A percentile compares a stretch with the other conserved stretches of the same genome.
Evolutionary conservation across 2,113 vertebrate genomes (phyloP).

Genomic region (Oncorhynchus kisutch): DNA sequence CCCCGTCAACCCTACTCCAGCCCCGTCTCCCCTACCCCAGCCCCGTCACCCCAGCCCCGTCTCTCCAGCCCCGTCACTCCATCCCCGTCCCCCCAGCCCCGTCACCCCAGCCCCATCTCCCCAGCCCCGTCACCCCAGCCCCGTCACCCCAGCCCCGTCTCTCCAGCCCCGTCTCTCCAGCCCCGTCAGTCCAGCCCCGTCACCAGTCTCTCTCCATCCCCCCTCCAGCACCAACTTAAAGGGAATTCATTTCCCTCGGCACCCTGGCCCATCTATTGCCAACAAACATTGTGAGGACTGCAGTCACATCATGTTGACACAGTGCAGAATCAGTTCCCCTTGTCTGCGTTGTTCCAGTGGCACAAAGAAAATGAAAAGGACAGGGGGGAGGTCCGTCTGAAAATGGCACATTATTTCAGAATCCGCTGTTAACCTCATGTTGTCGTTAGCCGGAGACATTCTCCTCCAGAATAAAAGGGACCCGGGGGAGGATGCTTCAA

Average conservation of each 20-base stretch:
- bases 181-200: conserved; percentile 26
- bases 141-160: not conserved
- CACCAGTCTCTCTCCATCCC: not conserved
- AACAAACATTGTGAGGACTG: conserved; percentile 64
- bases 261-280: conserved; percentile 61
- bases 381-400: conserved; percentile 51
- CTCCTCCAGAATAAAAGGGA: conserved; percentile 39
- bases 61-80: conserved; percentile 22
- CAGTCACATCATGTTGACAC: conserved; percentile 73
- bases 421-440: conserved; percentile 67
- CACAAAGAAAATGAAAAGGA: conserved; percentile 47
- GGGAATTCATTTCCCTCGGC: conserved; percentile 74
- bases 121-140: not conserved
- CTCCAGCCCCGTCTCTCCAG: conserved; percentile 11
- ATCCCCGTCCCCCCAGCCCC: not conserved
- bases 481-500: conserved; percentile 45
- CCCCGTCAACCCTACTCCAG: not conserved
- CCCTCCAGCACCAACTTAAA: conserved; percentile 51
- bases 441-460: conserved; percentile 56
- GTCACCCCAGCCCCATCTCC: conserved; percentile 17
- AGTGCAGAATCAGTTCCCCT: conserved; percentile 68
- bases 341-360: conserved; percentile 59
- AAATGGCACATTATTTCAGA: conserved; percentile 55
- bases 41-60: not conserved
- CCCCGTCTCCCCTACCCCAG: not conserved